Conservation (phyloP, 53 echinoderm and acorn worm species). For the Echinometra lucunter region DNA sequence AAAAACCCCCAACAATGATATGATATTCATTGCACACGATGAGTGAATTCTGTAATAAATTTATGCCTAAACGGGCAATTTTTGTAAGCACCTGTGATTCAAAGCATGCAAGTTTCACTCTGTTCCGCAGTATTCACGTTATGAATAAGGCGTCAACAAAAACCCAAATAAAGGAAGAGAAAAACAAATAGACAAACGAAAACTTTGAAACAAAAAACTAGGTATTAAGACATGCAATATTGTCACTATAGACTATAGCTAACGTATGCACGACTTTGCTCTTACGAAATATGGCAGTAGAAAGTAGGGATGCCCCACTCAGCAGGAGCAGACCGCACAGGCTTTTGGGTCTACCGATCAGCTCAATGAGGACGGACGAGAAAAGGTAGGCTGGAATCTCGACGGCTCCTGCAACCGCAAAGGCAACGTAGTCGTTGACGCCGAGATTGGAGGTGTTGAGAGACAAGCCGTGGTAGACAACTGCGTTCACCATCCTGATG, state of each 20-base stretch:
- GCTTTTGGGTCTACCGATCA: constrained; percentile 10
- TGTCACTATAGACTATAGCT: not conserved
- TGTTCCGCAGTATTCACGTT: too few species aligned
- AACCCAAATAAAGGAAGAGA: too few species aligned
- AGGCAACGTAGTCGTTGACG: constrained; percentile 74
- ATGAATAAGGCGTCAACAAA: too few species aligned
- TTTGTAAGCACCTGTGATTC: too few species aligned
- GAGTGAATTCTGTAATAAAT: too few species aligned
- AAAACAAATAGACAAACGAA: too few species aligned
- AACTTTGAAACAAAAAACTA: too few species aligned
- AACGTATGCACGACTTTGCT: not conserved
- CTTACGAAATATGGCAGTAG: constrained; percentile 31
- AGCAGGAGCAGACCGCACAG: constrained; percentile 35
- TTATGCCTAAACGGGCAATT: too few species aligned
- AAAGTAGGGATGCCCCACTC: constrained; percentile 13
- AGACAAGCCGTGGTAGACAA: constrained; percentile 80
- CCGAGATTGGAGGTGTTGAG: constrained; percentile 77
- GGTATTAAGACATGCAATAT: not conserved
- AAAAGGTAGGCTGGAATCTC: constrained; percentile 76
- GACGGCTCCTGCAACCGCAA: constrained; percentile 72
- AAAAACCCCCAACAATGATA: too few species aligned
- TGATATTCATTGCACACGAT: too few species aligned
- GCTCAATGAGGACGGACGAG: constrained; percentile 62
- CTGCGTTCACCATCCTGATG: constrained; percentile 68
- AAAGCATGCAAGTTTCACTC: too few species aligned